Conservation (phyloP, 2,888 invertebrate genomes). For the Cylindroiulus punctatus region DNA sequence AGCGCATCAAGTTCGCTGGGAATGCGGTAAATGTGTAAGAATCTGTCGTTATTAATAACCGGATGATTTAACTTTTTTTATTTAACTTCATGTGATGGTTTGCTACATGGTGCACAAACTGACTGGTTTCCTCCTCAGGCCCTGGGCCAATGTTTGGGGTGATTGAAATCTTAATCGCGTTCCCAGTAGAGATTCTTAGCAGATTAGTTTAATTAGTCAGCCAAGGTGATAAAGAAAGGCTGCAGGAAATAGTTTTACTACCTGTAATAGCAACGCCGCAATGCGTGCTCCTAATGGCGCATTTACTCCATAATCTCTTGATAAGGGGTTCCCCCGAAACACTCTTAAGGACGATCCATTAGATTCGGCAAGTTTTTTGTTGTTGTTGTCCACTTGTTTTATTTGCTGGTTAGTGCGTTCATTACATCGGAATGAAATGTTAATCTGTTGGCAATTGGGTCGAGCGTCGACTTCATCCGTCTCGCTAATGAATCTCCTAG, state of each 20-base stretch:
- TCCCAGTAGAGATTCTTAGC: conserved; percentile 10
- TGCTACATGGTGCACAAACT: neutral
- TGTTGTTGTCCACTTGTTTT: too few relatives aligned
- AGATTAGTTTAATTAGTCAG: conserved; percentile 49
- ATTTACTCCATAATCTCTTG: neutral
- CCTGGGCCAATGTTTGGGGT: neutral
- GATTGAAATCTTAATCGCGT: neutral
- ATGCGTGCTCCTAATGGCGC: neutral
- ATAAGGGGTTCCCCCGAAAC: neutral
- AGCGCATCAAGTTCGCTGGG: neutral
- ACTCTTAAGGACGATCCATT: too few relatives aligned
- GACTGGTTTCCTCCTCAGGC: neutral
- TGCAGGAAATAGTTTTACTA: neutral
- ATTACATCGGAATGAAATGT: too few relatives aligned
- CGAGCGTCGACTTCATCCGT: too few relatives aligned
- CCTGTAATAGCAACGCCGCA: neutral
- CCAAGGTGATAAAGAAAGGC: conserved; percentile 28
- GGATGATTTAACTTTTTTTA: neutral
- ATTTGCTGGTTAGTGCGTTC: too few relatives aligned
- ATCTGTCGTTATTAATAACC: neutral
- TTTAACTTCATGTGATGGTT: neutral
- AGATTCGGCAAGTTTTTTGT: too few relatives aligned
- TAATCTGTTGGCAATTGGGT: too few relatives aligned
- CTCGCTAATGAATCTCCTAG: too few relatives aligned
- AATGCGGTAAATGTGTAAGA: neutral